Base-by-base conservation (phyloP, 2,888 invertebrate species). In the Erebia aethiops region DNA sequence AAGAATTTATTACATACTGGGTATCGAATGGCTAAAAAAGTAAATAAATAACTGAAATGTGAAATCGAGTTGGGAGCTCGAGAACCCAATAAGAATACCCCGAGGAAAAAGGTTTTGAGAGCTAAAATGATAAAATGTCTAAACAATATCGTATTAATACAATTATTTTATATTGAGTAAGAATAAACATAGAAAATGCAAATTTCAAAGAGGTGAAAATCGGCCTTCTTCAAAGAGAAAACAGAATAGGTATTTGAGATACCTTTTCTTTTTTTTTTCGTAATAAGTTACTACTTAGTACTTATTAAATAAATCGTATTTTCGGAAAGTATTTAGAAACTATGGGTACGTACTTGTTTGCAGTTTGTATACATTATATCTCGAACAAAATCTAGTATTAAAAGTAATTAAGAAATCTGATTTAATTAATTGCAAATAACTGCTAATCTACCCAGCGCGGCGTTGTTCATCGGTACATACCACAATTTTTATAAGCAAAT, bases 391-490 rank as follows among this genome's bases (percentile, higher is more conserved):
- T 43, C 35, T 35, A 49, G 13, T 21, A 62, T 21, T 43, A 51
- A 35, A 57, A 57, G 54, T 67, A 67, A 67, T 57, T 67, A 58
- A 57, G 66, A 49, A 65, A 58, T 67, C 16, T 14, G 26, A 57
- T 26, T 67, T 66, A 54, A 66, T 66, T 66, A 11, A 67, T 58
- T 67, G 49, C 66, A 67, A 67, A 67, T 49, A 9, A 58, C 57
- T 49, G 66, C 46, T 67, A 46, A 67, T 67, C 57, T 49, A 35
- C 41, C 18, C 18, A 1, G 56, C 56, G 18, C 18, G 0, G 56
- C 56, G 18, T 54, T 18, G 49, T n/a, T 67, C 21, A 46, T 57
- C 5, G 26, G 14, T 66, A 66, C 14, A 4, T 14, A 4, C 66
- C 66, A 66, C 21, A 3, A 10, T 21, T 57, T 26, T 58, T 11